Evolutionary conservation across 35 echinoderm and acorn worm species (phyloP), one percentile per base, ranked within the genome.

Genomic region (Ophiothrix spiculata): DNA sequence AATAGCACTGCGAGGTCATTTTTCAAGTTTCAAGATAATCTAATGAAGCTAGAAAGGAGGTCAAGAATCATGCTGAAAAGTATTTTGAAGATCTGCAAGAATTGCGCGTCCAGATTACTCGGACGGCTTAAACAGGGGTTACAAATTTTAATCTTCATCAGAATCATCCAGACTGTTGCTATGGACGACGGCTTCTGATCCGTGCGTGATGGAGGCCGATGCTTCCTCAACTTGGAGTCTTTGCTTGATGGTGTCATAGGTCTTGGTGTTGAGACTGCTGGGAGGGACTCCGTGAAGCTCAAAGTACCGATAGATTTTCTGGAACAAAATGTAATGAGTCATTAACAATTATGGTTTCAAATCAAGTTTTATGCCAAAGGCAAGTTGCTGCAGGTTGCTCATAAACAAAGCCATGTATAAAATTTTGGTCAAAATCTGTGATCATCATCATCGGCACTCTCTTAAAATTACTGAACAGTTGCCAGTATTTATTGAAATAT

Each of bases 291-390:
- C 90, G 39, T 99, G 96, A 37, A 99, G 92, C 82, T 99, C 96
- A 91, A 94, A 94, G 78, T 99, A 92, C 78, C 88, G 94, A 86
- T 99, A 94, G 89, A 99, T 94, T 91, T 99, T 99, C 96, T 94
- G 86, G 6, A 38, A 39, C 14, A 73, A 39, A 75, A 87, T 14
- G 31, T n/a, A n/a, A n/a, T n/a, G n/a, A n/a, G n/a, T n/a, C n/a
- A n/a, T n/a, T n/a, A n/a, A n/a, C n/a, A n/a, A n/a, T n/a, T n/a
- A n/a, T n/a, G n/a, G n/a, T n/a, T n/a, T n/a, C n/a, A n/a, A n/a
- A n/a, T n/a, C n/a, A n/a, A n/a, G n/a, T n/a, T n/a, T n/a, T n/a
- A n/a, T n/a, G n/a, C n/a, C n/a, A n/a, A n/a, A n/a, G n/a, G n/a
- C n/a, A n/a, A n/a, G n/a, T n/a, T n/a, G n/a, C n/a, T n/a, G n/a